Evolutionary conservation across 1,140 invertebrate species (phyloP), one percentile per base, ranked within the genome.

Genomic region (Heliconius eleuchia): DNA sequence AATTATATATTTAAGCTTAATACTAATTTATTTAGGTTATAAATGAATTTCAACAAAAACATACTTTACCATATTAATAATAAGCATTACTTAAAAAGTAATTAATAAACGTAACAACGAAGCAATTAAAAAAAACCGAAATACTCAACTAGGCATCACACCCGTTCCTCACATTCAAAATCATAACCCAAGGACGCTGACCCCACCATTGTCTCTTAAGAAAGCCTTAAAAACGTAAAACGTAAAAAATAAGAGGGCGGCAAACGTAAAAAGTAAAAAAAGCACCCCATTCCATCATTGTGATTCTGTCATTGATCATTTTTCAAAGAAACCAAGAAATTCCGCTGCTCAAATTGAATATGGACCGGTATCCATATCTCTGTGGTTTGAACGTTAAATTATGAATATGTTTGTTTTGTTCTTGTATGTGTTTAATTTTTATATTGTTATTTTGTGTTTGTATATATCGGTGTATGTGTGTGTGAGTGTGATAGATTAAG

Each of bases 261-360:
- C 83, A 87, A 86, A 84, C 79, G 66, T 73, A 83, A 87, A 66
- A 66, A 27, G 60, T 66, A 66, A 66, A 66, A 66, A 86, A 79
- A 80, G 23, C 52, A 74, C 82, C 80, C 83, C 80, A 88, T 88
- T 89, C 84, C 83, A 76, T 90, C 87, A 90, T 89, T 90, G 88
- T 90, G 84, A 83, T 83, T 73, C 86, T 89, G 89, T 88, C 89
- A 87, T 88, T 90, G 87, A 89, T 90, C 88, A 90, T 90, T 90
- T 90, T 87, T 86, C 83, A 85, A 86, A 90, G 88, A 90, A 88
- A 78, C 73, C 60, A 66, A 79, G 71, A 84, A 87, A 89, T 86
- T 87, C 85, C 84, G 23, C 74, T 77, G 70, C 75, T 81, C 79
- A 87, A 88, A 87, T 88, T 87, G 85, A 86, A 85, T 86, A 86